These are phyloP conservation scores for Zelostemma sp. DNA, from an alignment of 1,140 invertebrate species.

Conservation along the genomic window DNA sequence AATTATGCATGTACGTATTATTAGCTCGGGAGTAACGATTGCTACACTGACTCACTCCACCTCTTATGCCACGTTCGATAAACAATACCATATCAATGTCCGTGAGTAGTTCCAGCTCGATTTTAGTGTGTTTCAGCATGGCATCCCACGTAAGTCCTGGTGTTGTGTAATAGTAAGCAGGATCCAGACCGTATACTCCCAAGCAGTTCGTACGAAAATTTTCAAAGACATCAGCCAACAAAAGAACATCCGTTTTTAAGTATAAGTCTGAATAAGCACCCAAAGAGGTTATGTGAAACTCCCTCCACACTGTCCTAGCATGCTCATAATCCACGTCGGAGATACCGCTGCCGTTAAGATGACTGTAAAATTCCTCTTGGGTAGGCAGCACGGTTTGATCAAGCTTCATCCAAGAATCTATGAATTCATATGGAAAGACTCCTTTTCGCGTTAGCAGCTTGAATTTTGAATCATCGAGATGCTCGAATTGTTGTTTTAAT, in stretches of 20 bases:
- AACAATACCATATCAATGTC: conserved; percentile 53
- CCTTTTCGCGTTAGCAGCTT: conserved; percentile 45
- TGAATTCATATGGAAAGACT: conserved; percentile 51
- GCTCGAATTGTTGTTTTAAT: no score
- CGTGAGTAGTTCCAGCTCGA: conserved; percentile 67
- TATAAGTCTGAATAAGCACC: conserved; percentile 65
- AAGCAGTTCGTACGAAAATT: conserved; percentile 53
- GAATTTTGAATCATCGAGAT: no score
- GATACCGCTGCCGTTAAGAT: conserved; percentile 49
- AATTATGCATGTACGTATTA: conserved; percentile 60
- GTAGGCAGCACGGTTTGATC: conserved; percentile 51
- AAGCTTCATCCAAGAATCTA: conserved; percentile 48
- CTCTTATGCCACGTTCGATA: conserved; percentile 55
- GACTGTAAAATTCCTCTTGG: conserved; percentile 57
- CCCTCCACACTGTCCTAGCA: conserved; percentile 59
- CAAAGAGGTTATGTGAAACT: conserved; percentile 58
- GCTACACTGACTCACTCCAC: no score
- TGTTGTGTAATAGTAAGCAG: no score
- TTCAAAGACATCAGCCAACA: conserved; percentile 63
- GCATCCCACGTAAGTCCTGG: no score
- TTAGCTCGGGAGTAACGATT: conserved; percentile 41
- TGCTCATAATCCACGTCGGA: conserved; percentile 58
- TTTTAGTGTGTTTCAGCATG: conserved; percentile 59
- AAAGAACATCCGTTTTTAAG: conserved; percentile 64
- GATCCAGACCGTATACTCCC: conserved; percentile 55